Percentiles rank a stretch among this genome's conserved stretches.
phyloP scores from a whole-genome alignment of 1,140 invertebrate genomes.

The Drosophila bifasciata region DNA sequence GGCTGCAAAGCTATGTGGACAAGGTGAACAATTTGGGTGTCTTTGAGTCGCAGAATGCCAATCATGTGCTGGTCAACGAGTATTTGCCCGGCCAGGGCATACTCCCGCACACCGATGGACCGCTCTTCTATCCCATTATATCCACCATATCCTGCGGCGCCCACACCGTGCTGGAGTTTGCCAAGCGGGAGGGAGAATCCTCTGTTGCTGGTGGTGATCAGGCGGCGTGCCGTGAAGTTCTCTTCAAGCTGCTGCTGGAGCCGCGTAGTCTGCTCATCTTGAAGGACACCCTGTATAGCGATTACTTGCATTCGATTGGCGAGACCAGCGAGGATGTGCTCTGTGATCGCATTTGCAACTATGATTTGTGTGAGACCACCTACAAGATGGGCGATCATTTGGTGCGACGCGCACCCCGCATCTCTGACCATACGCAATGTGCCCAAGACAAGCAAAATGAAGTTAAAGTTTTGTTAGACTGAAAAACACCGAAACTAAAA shows the following conservation, averaged over 20 bases:
- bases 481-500: not conserved
- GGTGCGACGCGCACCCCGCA: conserved; percentile 87
- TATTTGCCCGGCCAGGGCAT: conserved; percentile 97
- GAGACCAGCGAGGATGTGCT: conserved; percentile 90
- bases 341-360: conserved; percentile 88
- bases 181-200: conserved; percentile 30
- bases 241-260: conserved; percentile 91
- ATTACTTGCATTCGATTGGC: conserved; percentile 95
- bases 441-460: conserved; percentile 93
- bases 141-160: conserved; percentile 96
- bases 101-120: conserved; percentile 97
- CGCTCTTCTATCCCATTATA: conserved; percentile 96
- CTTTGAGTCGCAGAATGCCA: conserved; percentile 92
- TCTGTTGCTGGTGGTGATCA: not conserved
- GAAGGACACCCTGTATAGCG: conserved; percentile 92
- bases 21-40: conserved; percentile 89
- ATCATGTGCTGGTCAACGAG: conserved; percentile 98
- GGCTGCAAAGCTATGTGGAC: conserved; percentile 91
- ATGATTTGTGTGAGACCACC: conserved; percentile 86
- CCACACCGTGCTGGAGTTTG: conserved; percentile 92
- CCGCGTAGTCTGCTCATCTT: conserved; percentile 94
- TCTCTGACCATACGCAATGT: conserved; percentile 98
- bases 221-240: conserved; percentile 31
- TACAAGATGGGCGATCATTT: conserved; percentile 86
- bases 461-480: conserved; percentile 85